A percentile compares a stretch with the other conserved stretches of the same genome.
Conservation (phyloP, 2,888 invertebrate species). For the Pyrrhosoma nymphula region DNA sequence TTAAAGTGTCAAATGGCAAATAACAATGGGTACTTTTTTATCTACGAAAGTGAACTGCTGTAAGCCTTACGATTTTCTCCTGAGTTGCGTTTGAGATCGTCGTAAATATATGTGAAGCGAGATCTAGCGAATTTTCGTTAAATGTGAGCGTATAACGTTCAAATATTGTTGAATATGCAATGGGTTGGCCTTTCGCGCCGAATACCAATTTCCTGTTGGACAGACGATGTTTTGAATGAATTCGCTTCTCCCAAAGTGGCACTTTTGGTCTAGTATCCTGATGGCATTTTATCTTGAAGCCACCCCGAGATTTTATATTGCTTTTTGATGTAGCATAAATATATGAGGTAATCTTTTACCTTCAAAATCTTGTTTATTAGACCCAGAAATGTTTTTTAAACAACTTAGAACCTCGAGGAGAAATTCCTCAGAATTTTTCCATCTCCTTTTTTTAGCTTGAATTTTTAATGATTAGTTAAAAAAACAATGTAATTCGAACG, state of each 20-base stretch:
- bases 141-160: background rate
- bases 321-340: background rate
- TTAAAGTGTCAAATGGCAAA: too few species aligned
- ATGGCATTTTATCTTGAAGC: background rate
- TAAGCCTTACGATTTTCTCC: background rate
- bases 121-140: background rate
- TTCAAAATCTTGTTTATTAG: too few species aligned
- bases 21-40: too few species aligned
- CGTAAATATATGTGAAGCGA: background rate
- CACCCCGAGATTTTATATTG: background rate
- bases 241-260: background rate
- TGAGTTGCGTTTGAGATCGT: background rate
- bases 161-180: background rate
- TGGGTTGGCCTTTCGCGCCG: background rate
- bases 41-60: too few species aligned
- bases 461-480: too few species aligned
- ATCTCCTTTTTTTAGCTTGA: too few species aligned
- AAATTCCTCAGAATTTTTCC: too few species aligned
- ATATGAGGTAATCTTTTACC: too few species aligned
- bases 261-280: background rate
- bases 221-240: background rate
- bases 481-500: too few species aligned
- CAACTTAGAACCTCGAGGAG: too few species aligned
- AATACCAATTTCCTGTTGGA: background rate
- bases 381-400: too few species aligned